Conservation (phyloP, 2,113 vertebrate species). For the Opisthocomus hoazin region DNA sequence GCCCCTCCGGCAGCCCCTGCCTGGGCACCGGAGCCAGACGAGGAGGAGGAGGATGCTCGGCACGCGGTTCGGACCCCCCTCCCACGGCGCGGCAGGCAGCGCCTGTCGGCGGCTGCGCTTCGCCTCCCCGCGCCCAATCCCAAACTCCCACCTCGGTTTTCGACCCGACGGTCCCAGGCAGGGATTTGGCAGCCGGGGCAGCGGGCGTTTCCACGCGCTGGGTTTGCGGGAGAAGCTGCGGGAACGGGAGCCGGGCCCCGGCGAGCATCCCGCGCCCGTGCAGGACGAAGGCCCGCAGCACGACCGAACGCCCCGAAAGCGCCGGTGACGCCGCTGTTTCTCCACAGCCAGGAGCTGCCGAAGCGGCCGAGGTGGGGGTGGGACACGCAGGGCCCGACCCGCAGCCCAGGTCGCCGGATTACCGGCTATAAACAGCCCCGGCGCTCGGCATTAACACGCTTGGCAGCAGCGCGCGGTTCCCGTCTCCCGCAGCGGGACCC, state of each 20-base stretch:
- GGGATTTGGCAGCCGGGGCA: not conserved
- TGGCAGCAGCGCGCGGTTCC: not conserved
- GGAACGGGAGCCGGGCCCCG: rapidly evolving
- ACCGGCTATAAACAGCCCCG: not conserved
- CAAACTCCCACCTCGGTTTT: not conserved
- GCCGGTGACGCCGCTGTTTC: rapidly evolving
- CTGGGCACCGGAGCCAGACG: no score
- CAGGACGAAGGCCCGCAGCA: not conserved
- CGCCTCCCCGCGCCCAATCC: rapidly evolving
- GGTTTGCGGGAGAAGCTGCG: not conserved
- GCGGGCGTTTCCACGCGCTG: rapidly evolving
- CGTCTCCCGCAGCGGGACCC: not conserved
- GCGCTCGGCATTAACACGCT: not conserved
- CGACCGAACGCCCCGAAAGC: not conserved
- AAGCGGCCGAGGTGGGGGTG: not conserved
- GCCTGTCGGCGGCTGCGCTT: not conserved
- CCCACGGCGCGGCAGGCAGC: not conserved
- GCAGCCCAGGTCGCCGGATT: conserved; percentile 46
- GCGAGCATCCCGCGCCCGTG: not conserved
- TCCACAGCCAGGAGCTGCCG: not conserved
- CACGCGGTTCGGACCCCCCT: rapidly evolving
- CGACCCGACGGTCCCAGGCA: not conserved
- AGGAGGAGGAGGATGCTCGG: not conserved
- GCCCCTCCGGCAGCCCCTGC: not conserved
- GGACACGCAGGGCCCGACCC: not conserved